Conservation (phyloP, 2,113 vertebrate species). For the Istiophorus platypterus region DNA sequence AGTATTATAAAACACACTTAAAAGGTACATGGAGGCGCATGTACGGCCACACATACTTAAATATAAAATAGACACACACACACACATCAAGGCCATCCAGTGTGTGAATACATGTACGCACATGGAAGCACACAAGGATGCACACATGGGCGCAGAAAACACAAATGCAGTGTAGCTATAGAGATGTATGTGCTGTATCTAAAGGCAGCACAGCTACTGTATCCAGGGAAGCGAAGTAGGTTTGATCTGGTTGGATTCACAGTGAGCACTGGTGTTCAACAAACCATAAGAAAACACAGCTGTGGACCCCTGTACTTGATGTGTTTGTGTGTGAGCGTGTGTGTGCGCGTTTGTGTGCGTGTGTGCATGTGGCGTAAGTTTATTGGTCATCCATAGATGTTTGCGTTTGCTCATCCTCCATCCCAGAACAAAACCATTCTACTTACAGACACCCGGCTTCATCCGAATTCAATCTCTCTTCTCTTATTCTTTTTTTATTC, state of each 20-base stretch:
- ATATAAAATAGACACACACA: background rate
- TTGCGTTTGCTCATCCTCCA: constrained; percentile 36
- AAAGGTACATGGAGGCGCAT: background rate
- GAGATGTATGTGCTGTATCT: background rate
- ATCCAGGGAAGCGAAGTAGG: constrained; percentile 17
- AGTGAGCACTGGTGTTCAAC: constrained; percentile 45
- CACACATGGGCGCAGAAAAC: background rate
- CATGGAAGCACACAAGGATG: background rate
- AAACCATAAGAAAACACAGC: constrained; percentile 60
- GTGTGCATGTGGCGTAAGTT: background rate
- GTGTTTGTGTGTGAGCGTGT: background rate
- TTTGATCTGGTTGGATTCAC: constrained; percentile 39
- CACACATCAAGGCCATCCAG: background rate
- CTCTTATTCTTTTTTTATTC: background rate
- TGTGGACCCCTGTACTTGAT: constrained; percentile 26
- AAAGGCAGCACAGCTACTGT: constrained; percentile 1
- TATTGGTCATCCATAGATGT: constrained; percentile 4
- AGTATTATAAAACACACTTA: background rate
- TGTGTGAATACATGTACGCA: background rate
- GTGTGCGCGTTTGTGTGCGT: constrained; percentile 5
- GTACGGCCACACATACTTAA: background rate
- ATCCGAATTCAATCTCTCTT: background rate
- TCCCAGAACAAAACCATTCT: constrained; percentile 2
- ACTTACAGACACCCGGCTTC: background rate
- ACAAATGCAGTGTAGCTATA: background rate